Evolutionary conservation across 53 echinoderm and acorn worm species (phyloP), one percentile per base, ranked within the genome.

Genomic region (Echinometra lucunter): DNA sequence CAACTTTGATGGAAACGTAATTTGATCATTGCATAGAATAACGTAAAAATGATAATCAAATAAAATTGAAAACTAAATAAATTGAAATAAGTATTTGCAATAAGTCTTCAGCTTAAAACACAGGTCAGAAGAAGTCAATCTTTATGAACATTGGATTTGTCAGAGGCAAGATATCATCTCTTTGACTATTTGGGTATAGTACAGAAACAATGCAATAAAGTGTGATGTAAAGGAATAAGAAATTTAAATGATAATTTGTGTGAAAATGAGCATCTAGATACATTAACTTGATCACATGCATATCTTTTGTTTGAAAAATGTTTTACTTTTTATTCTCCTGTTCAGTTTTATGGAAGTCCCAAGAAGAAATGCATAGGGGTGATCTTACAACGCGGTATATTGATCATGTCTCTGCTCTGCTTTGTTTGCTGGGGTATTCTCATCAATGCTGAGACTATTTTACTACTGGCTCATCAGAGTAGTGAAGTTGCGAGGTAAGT

Each of bases 311-410:
- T 69, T 69, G 2, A 32, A 69, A 69, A 69, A 12, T 25, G 16
- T 37, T 74, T 74, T 6, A 66, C n/a, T 37, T 49, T 27, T 45
- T 37, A 37, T 69, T 28, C 12, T 53, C 66, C 19, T 38, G 45
- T 91, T 23, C 88, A 98, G 98, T 97, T 97, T 11, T 98, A 95
- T 90, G 98, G 98, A 6, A 98, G 97, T 69, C 81, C 40, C 27
- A 97, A 97, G 69, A 97, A 95, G 87, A 92, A 95, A 80, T 57
- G 90, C 47, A 97, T 98, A 15, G 98, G 98, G 4, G 88, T 96
- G 34, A 95, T 97, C 42, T 92, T 98, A 8, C 98, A 98, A 91
- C 90, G 97, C 28, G 95, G 97, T 21, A 66, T 98, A 18, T 70
- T 98, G 57, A 88, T 97, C 58, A 95, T 91, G 58, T 34, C 47